Base-by-base conservation (phyloP, 2,888 invertebrate genomes). In the Cerastoderma edule region DNA sequence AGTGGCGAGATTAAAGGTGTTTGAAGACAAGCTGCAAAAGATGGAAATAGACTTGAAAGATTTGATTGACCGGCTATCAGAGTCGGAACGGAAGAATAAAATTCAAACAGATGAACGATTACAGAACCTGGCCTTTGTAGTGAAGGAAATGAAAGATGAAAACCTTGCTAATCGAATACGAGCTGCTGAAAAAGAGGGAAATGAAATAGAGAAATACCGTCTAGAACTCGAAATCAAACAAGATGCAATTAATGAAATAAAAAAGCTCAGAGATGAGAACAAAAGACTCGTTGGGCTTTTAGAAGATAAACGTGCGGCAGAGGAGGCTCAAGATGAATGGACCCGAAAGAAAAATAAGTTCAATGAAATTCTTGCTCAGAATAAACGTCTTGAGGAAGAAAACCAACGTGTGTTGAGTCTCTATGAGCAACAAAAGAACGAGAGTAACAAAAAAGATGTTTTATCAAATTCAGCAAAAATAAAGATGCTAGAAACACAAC, bases 101-200 rank as follows among this genome's bases (percentile, higher is more conserved):
- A 46, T 64, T 0, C 44, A 67, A 32, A 75, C 72, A 28, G 75
- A 77, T 53, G 28, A 72, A 33, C 63, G 65, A 64, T 60, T 81
- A 1, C 50, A 70, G 27, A 81, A 75, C 66, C 66, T 81, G 16
- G 63, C 75, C 33, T 71, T 71, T 22, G 81, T 81, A 22, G 73
- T 81, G 10, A 75, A 72, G 35, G 81, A 81, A 75, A 81, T 81
- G 81, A 78, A 81, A 68, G 78, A 73, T 53, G 81, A 81, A 74
- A 81, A 81, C 28, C 56, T 81, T 24, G 75, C 78, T 3, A 81
- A 81, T 50, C 44, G 81, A 32, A 56, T 81, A 10, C 72, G 81
- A 19, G 75, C 78, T 19, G 81, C 81, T 30, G 78, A 81, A 30
- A 72, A 68, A 27, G 81, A 81, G 68, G 75, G 78, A 60, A 81